Base-by-base conservation (phyloP, 2,797 vertebrate species). In the Menidia menidia region DNA sequence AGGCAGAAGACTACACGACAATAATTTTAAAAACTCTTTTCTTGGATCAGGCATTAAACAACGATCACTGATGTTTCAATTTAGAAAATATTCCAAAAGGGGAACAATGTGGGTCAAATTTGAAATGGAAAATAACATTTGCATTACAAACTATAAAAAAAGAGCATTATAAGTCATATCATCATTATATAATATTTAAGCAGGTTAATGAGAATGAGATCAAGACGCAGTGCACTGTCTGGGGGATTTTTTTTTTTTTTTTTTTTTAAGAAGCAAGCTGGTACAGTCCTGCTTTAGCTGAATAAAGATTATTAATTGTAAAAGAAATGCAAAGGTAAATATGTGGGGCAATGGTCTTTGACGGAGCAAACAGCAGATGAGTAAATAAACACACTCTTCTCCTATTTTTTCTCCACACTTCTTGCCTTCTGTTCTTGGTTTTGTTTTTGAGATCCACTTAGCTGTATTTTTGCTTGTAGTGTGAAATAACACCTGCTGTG, bases 321-420 rank as follows among this genome's bases (percentile, higher is more conserved):
- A 63, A 32, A 57, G 25, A 73, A 53, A 58, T 65, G 48, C 33
- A 42, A 63, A 54, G 31, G 45, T 63, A 56, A 64, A 55, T 31
- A 56, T 44, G 4, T 2, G 31, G 30, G 25, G 35, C 57, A 41
- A 30, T 57, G 3, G 19, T 25, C 48, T 51, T 51, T 25, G 48
- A 50, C 25, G 25, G 11, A 50, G 10, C 12, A 12, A 25, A 50
- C 12, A 53, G 50, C 51, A 35, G 39, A 31, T 59, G 44, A 44
- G 44, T 56, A 51, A 51, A 30, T 31, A 58, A 54, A 54, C 12
- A 16, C 33, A 48, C 18, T 48, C n/a, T 51, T 30, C 48, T 25
- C 48, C 48, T 51, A 18, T 25, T 30, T 51, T n/a, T 51, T 2
- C 48, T 18, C 25, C 19, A 30, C 11, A 13, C 11, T 58, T 16